Base-by-base conservation (phyloP, 1,140 invertebrate genomes). In the Mylabris phalerata region DNA sequence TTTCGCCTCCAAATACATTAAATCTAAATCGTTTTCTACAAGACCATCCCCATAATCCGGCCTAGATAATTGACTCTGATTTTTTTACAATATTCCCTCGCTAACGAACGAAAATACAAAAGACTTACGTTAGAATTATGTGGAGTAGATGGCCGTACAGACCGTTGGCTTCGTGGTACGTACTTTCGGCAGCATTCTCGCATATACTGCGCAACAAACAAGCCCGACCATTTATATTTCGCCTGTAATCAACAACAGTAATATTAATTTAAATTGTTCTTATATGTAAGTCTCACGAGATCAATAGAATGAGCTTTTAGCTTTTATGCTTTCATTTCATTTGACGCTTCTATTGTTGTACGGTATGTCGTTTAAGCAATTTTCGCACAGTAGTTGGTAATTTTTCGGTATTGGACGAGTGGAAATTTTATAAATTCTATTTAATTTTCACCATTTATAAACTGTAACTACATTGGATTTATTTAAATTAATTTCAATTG, bases 171-270 rank as follows among this genome's bases (percentile, higher is more conserved):
- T 81, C 76, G 56, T 82, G 77, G 51, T 78, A 69, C 3, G 85
- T 68, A 0, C 84, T 83, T 59, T 80, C 80, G 66, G 84, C 80
- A 0, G 85, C 86, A 6, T 85, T 83, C 67, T 90, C 86, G 66
- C 88, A 90, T 55, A 90, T 85, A 11, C 82, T 82, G 43, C 84
- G 79, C 61, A 88, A 68, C 27, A 89, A 75, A 67, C 88, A 90
- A 48, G 83, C 76, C 61, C 76, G 74, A 0, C 87, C 86, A 66
- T 84, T 78, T 55, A 80, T 72, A 62, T 82, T 82, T 62, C 80
- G 72, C 39, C 81, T 83, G 68, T 51, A 77, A 75, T 19, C 32
- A 32, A 32, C 46, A 48, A 19, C 19, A 19, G 19, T 19, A 46
- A 46, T 11, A 46, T 46, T 46, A 19, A 19, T 19, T 19, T 19